Base-by-base conservation (phyloP, 30 jellyfish, hydroid and myxozoan genomes). In the Rhopilema esculentum region DNA sequence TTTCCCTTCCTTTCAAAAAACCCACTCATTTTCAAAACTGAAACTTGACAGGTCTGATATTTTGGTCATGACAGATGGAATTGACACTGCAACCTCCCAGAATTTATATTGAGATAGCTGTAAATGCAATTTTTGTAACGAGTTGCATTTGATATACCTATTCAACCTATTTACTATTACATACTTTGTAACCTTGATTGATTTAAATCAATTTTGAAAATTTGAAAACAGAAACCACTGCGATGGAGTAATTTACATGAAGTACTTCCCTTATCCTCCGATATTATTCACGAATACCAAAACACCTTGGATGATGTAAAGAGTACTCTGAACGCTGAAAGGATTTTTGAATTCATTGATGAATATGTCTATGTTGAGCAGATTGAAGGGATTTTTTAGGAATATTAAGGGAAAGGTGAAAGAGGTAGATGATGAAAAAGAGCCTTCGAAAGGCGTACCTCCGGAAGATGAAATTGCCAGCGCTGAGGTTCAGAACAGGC, bases 401-500 rank as follows among this genome's bases (percentile, higher is more conserved):
- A 33, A 66, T 20, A 7, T 32, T 20, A 85, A 69, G 66, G 40
- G 52, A 75, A 49, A 64, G 21, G 79, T 27, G 57, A 63, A 51
- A n/a, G 73, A 75, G 18, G 83, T 72, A 50, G 26, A 21, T 18
- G 62, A 72, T 32, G 80, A 63, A 23, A 16, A 12, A 8, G 84
- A 74, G 33, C 50, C 0, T 50, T 88, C 72, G 19, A 40, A 72
- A 19, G 86, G 82, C 21, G 69, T 72, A 19, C 70, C 79, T 4
- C 94, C 94, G 48, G 83, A 49, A 75, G 71, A 73, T 33, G 94
- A 85, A 8, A 65, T 22, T 7, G 22, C 61, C 24, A 49, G 68
- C 23, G 83, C 64, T 20, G 86, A 75, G 40, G 51, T 85, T 27
- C 77, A 73, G 50, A 87, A 85, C 33, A 66, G 66, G 69, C 82